Conservation (phyloP, 2,797 vertebrate species). For the Poeciliopsis gracilis region DNA sequence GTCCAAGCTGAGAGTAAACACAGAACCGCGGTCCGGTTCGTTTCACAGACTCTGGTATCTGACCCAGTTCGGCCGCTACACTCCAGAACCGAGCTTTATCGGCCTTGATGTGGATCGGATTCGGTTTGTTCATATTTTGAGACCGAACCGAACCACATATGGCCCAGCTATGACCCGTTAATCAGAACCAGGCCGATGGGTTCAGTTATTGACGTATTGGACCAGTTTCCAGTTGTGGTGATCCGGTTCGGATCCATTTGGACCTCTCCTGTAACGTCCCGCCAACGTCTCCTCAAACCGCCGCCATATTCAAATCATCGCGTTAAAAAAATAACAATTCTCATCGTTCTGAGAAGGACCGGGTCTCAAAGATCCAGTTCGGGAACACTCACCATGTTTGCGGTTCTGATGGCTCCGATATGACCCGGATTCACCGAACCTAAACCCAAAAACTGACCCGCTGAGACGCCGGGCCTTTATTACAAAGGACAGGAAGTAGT, state of each 20-base stretch:
- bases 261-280: conserved; percentile 22
- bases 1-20: neutral
- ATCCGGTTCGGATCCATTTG: neutral
- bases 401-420: conserved; percentile 82
- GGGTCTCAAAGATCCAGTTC: rapidly evolving
- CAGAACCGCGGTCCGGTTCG: neutral
- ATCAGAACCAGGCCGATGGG: neutral
- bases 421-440: conserved; percentile 71
- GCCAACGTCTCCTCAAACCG: conserved; percentile 31
- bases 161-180: neutral
- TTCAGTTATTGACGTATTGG: neutral
- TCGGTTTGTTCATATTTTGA: neutral
- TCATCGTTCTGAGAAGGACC: rapidly evolving
- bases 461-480: conserved; percentile 71
- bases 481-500: conserved; percentile 68
- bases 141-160: neutral
- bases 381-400: conserved; percentile 79
- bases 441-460: conserved; percentile 77
- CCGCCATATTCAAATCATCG: conserved; percentile 6
- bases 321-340: conserved; percentile 2
- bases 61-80: neutral
- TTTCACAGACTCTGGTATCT: neutral
- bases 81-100: neutral
- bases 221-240: neutral
- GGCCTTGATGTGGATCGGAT: neutral